Evolutionary conservation across 2,888 invertebrate genomes (phyloP).

Genomic region (Plutella xylostella): DNA sequence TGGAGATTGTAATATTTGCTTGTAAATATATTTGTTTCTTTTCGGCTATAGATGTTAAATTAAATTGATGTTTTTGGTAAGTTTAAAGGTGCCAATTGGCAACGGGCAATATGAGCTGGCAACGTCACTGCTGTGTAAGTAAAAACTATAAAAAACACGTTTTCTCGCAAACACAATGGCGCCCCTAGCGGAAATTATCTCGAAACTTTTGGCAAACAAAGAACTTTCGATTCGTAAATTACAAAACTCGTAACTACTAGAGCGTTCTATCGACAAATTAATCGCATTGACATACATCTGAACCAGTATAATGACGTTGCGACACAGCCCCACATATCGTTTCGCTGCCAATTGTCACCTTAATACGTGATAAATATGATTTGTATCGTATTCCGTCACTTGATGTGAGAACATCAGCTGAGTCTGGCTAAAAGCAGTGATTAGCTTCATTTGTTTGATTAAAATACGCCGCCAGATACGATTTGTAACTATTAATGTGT

Average conservation of each 20-base stretch:
- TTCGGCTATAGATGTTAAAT: constrained; percentile 22
- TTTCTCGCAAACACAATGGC: no score
- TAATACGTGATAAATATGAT: no score
- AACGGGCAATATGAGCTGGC: no score
- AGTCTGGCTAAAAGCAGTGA: not conserved
- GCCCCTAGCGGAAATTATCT: no score
- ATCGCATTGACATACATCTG: no score
- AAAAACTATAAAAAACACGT: constrained; percentile 1
- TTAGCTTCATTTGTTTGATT: constrained; percentile 23
- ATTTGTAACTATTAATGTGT: constrained; percentile 65
- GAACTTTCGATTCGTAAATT: not conserved
- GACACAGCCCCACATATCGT: no score
- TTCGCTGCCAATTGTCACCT: no score
- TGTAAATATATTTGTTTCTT: constrained; percentile 35
- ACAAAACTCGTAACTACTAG: not conserved
- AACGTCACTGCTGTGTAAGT: no score
- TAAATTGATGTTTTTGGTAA: constrained; percentile 18
- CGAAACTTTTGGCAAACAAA: constrained; percentile 1
- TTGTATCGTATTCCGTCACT: not conserved
- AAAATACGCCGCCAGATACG: constrained; percentile 46
- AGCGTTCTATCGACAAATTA: no score
- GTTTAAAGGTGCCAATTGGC: no score
- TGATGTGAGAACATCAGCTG: not conserved
- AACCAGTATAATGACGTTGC: no score
- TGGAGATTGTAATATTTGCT: constrained; percentile 38